phyloP scores from a whole-genome alignment of 2,113 vertebrate species.

The Lipophrys pholis region DNA sequence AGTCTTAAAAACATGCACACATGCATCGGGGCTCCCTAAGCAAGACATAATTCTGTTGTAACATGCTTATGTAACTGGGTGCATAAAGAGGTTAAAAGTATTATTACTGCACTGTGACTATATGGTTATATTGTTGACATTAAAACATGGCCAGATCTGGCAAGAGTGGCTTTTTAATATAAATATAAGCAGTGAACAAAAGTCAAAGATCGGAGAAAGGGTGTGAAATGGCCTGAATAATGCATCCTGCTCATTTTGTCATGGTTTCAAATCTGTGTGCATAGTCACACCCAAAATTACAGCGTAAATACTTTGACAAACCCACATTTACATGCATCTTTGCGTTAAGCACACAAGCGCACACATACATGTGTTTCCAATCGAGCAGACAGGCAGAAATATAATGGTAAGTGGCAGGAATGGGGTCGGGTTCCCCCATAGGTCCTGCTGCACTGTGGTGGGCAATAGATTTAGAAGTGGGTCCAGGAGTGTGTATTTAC shows the following conservation, averaged over 20 bases:
- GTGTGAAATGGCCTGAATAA: conserved; percentile 42
- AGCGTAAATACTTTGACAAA: conserved; percentile 43
- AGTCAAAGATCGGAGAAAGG: conserved; percentile 42
- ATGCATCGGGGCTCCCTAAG: too few species aligned
- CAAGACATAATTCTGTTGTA: too few species aligned
- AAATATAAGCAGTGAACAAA: conserved; percentile 39
- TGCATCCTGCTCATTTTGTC: conserved; percentile 45
- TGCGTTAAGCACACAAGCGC: conserved; percentile 49
- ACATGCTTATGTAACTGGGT: neutral
- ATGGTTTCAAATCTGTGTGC: conserved; percentile 53
- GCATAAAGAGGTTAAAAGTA: conserved; percentile 2
- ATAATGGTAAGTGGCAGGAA: conserved; percentile 80
- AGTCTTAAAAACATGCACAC: too few species aligned
- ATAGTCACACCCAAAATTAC: conserved; percentile 67
- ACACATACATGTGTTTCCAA: conserved; percentile 78
- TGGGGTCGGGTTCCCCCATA: conserved; percentile 73
- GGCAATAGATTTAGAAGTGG: conserved; percentile 71
- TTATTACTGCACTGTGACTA: conserved; percentile 3
- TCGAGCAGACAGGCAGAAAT: conserved; percentile 70
- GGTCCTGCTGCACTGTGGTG: conserved; percentile 65
- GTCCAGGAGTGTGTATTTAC: conserved; percentile 68
- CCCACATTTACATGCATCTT: conserved; percentile 64
- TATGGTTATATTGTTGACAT: conserved; percentile 31
- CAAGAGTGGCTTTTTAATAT: conserved; percentile 27
- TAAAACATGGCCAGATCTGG: conserved; percentile 21